These are phyloP conservation scores for Condylura cristata DNA, from an alignment of 2,113 vertebrate genomes.

Conservation along the genomic window DNA sequence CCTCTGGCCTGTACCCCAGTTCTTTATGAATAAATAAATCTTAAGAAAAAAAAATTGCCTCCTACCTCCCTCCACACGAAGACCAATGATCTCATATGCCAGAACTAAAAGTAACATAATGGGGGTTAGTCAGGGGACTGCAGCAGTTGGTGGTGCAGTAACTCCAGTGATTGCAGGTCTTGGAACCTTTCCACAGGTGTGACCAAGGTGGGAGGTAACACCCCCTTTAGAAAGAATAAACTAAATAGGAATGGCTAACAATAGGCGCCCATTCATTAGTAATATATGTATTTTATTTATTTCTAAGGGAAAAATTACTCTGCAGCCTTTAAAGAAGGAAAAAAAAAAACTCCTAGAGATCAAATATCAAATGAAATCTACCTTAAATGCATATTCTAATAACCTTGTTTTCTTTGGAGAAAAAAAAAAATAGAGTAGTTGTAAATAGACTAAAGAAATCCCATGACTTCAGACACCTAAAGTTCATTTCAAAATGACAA, in stretches of 20 bases:
- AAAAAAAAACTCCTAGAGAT: background rate
- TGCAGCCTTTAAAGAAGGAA: background rate
- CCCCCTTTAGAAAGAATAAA: background rate
- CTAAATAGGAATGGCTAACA: background rate
- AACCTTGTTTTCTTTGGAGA: background rate
- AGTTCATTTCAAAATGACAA: background rate
- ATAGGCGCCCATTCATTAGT: background rate
- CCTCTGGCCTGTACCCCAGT: too few species aligned
- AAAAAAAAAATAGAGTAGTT: background rate
- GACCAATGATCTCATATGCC: background rate
- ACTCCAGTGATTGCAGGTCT: background rate
- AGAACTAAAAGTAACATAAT: background rate
- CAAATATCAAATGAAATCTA: background rate
- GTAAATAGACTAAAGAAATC: background rate
- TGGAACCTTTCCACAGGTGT: background rate
- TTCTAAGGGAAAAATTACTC: conserved; percentile 14
- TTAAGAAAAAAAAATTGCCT: background rate
- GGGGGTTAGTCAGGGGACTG: background rate
- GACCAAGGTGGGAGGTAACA: background rate
- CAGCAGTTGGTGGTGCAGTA: background rate
- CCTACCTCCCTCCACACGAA: background rate
- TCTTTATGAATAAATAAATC: too few species aligned
- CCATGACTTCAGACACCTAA: background rate
- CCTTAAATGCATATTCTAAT: background rate
- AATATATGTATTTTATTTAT: background rate